A percentile compares a stretch with the other conserved stretches of the same genome.
phyloP scores from a whole-genome alignment of 2,113 vertebrate genomes.

The Stigmatopora nigra region DNA sequence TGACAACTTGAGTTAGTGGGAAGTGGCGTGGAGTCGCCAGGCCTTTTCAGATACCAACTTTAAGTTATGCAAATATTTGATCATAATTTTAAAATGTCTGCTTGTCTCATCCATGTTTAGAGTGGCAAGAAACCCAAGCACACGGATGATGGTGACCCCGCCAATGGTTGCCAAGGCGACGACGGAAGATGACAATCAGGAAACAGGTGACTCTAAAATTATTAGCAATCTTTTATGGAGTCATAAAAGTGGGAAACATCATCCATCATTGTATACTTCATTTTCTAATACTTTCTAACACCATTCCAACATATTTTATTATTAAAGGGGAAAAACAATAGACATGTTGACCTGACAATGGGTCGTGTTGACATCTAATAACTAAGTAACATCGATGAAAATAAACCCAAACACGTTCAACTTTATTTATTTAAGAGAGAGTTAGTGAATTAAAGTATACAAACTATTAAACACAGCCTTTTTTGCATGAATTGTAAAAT shows the following conservation, averaged over 20 bases:
- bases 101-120: too few species aligned
- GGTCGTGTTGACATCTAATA: neutral
- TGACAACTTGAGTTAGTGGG: conserved; percentile 40
- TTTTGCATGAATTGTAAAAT: neutral
- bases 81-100: too few species aligned
- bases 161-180: neutral
- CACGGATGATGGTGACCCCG: neutral
- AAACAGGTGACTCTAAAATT: neutral
- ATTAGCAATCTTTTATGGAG: neutral
- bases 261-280: neutral
- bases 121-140: neutral
- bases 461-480: neutral
- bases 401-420: too few species aligned
- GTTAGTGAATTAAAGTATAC: neutral
- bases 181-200: neutral
- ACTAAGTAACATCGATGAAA: neutral
- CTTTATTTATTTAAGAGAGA: neutral
- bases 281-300: neutral
- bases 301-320: neutral
- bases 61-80: neutral
- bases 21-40: neutral
- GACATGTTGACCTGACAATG: neutral
- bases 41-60: neutral
- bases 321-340: neutral
- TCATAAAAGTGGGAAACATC: neutral